These are phyloP conservation scores for Zygothrica quintamaculata DNA, from an alignment of 2,888 invertebrate genomes.

Conservation along the genomic window DNA sequence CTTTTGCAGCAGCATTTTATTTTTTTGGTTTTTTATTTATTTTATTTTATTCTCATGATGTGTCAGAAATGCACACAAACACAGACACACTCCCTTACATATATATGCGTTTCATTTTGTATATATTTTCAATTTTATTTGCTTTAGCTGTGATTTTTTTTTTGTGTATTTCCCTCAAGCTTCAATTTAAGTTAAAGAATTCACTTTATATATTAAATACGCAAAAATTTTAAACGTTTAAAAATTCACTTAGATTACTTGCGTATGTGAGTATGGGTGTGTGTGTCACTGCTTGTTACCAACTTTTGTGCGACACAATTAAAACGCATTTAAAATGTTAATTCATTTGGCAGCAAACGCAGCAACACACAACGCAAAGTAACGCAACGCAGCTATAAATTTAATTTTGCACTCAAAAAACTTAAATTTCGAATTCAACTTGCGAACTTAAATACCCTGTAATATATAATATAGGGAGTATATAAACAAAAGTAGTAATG, in stretches of 20 bases:
- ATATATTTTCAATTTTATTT: conserved; percentile 39
- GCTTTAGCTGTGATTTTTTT: conserved; percentile 14
- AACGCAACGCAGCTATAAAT: conserved; percentile 24
- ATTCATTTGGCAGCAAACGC: conserved; percentile 44
- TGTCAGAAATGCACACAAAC: conserved; percentile 50
- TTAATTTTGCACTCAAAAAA: conserved; percentile 51
- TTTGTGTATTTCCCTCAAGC: conserved; percentile 15
- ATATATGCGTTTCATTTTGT: conserved; percentile 10
- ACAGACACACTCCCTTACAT: conserved; percentile 6
- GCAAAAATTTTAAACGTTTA: background rate
- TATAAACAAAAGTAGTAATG: background rate
- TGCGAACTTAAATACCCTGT: conserved; percentile 36
- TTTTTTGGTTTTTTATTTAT: conserved; percentile 47
- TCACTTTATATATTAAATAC: conserved; percentile 23
- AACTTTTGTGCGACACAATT: conserved; percentile 43
- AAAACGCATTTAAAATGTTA: conserved; percentile 60
- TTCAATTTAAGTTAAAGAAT: conserved; percentile 10
- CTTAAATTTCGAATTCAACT: conserved; percentile 47
- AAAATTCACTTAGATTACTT: no score
- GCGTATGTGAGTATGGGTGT: no score
- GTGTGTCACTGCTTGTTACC: conserved; percentile 28
- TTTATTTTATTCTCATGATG: conserved; percentile 54
- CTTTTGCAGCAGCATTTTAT: conserved; percentile 15
- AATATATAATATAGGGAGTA: no score
- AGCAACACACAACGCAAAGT: background rate